These are phyloP conservation scores for Drosophila lacteicornis DNA, from an alignment of 1,140 invertebrate species.

Conservation along the genomic window DNA sequence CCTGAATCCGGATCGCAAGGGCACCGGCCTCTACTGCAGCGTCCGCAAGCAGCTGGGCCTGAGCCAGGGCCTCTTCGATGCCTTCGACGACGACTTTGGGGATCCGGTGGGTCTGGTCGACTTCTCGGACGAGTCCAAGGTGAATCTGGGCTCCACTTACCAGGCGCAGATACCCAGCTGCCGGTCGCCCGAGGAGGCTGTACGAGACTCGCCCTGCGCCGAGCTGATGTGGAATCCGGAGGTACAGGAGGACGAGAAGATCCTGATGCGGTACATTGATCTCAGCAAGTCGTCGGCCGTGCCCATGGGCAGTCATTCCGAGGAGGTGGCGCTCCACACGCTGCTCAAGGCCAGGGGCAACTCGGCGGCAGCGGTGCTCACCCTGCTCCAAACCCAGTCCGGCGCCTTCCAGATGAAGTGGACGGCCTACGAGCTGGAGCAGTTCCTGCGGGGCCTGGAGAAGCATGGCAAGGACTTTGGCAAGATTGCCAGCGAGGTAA, in stretches of 20 bases:
- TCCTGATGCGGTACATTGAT: conserved; percentile 90
- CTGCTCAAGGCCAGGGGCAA: conserved; percentile 94
- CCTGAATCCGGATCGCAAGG: conserved; percentile 94
- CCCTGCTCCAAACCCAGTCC: conserved; percentile 90
- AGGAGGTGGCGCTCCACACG: conserved; percentile 97
- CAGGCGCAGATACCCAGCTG: conserved; percentile 92
- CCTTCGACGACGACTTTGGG: conserved; percentile 78
- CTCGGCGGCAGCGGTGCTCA: conserved; percentile 94
- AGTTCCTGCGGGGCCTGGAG: conserved; percentile 94
- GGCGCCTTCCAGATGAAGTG: conserved; percentile 92
- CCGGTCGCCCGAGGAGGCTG: conserved; percentile 44
- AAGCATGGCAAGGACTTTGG: conserved; percentile 98
- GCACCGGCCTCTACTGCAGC: conserved; percentile 91
- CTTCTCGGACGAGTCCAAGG: conserved; percentile 86
- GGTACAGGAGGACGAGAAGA: conserved; percentile 85
- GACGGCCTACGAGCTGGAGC: conserved; percentile 94
- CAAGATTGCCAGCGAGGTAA: conserved; percentile 93
- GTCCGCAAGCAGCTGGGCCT: conserved; percentile 71
- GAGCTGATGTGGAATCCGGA: conserved; percentile 95
- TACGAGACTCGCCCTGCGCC: conserved; percentile 86
- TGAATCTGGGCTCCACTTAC: conserved; percentile 95
- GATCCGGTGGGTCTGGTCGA: conserved; percentile 78
- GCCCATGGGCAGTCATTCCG: conserved; percentile 95
- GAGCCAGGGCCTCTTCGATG: conserved; percentile 66
- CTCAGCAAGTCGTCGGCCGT: conserved; percentile 96